Evolutionary conservation across 2,113 vertebrate species (phyloP).

Genomic region (Pristiophorus japonicus): DNA sequence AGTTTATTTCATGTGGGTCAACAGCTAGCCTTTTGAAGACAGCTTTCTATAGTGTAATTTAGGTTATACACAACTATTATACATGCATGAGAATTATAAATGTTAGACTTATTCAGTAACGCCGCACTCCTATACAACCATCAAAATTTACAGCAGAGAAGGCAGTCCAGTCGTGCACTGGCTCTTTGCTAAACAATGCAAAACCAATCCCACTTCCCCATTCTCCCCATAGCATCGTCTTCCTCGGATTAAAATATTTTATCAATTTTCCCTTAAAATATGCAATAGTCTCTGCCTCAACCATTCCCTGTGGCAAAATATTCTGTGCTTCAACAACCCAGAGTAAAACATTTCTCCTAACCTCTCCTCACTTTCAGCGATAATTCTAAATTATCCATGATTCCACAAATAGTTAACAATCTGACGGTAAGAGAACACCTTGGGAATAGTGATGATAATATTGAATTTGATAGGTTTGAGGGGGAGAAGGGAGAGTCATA

Average conservation of each 20-base stretch:
- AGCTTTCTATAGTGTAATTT: neutral
- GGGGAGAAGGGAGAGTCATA: neutral
- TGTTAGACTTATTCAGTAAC: neutral
- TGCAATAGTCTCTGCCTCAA: neutral
- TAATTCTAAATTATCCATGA: neutral
- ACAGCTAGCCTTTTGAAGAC: neutral
- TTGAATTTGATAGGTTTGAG: neutral
- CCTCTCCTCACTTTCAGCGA: neutral
- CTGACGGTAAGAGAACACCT: neutral
- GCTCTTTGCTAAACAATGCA: neutral
- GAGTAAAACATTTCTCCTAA: neutral
- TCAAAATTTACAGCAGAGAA: neutral
- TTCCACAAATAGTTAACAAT: neutral
- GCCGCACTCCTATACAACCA: neutral
- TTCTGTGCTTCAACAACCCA: neutral
- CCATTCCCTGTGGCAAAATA: neutral
- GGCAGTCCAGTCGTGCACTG: neutral
- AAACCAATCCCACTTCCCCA: neutral
- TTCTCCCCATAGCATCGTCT: neutral
- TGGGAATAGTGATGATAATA: neutral
- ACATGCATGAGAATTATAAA: neutral
- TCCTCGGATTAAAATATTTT: neutral
- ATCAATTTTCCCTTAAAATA: neutral
- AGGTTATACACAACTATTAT: neutral
- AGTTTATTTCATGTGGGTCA: neutral